Percentiles rank a stretch among this genome's conserved stretches.
Evolutionary conservation across 2,113 vertebrate species (phyloP).

Genomic region (Arizona elegans): DNA sequence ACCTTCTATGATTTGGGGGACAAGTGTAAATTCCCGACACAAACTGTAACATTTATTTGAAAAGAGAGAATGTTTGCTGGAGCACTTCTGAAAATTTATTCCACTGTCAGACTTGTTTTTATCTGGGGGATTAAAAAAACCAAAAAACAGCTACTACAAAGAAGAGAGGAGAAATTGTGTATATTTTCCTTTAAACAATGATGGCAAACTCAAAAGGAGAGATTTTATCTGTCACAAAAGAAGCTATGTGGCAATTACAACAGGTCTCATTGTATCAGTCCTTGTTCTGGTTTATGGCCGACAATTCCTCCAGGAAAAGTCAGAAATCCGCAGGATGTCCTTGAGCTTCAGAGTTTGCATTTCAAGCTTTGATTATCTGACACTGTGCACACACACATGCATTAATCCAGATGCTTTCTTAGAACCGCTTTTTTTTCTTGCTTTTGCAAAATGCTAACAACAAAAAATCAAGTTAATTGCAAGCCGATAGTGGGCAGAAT

Average conservation of each 20-base stretch:
- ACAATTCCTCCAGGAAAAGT: slow-evolving; percentile 50
- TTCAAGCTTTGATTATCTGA: slow-evolving; percentile 49
- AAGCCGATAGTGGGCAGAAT: slow-evolving; percentile 30
- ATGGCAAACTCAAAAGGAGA: slow-evolving; percentile 16
- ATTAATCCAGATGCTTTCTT: slow-evolving; percentile 33
- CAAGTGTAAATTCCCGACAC: slow-evolving; percentile 12
- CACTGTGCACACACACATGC: slow-evolving; percentile 42
- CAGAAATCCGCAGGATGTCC: slow-evolving; percentile 51
- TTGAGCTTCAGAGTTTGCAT: slow-evolving; percentile 48
- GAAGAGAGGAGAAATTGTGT: not conserved
- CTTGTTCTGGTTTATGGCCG: slow-evolving; percentile 41
- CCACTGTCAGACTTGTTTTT: not conserved
- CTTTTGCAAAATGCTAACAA: slow-evolving; percentile 12
- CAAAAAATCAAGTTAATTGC: slow-evolving; percentile 1
- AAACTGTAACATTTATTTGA: slow-evolving; percentile 21
- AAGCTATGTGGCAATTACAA: slow-evolving; percentile 39
- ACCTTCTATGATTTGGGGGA: not conserved
- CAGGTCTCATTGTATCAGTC: slow-evolving; percentile 29
- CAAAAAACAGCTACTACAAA: not conserved
- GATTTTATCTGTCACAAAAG: slow-evolving; percentile 22
- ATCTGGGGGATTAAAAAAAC: slow-evolving; percentile 20
- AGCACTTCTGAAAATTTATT: not conserved
- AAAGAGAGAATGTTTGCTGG: slow-evolving; percentile 18
- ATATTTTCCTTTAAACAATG: slow-evolving; percentile 20
- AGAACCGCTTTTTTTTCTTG: not conserved